phyloP scores from a whole-genome alignment of 2,113 vertebrate species.

The Oenanthe oenanthe region DNA sequence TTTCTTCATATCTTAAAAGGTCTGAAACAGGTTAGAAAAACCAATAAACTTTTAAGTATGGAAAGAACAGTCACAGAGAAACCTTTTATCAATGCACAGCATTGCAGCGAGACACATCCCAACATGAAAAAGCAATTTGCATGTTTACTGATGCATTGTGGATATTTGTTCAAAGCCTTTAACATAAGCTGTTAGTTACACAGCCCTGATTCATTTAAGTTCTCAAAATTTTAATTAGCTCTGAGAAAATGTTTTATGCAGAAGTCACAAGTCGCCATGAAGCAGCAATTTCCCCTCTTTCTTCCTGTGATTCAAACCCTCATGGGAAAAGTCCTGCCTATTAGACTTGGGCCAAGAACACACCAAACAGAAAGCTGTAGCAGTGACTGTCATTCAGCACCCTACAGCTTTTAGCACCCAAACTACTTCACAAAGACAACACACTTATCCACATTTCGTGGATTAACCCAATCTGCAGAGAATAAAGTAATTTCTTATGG shows the following conservation, averaged over 20 bases:
- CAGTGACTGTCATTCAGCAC: neutral
- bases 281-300: neutral
- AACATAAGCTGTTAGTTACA: constrained; percentile 29
- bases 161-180: constrained; percentile 51
- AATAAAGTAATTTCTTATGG: neutral
- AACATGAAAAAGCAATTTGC: constrained; percentile 30
- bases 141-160: constrained; percentile 55
- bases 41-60: neutral
- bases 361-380: neutral
- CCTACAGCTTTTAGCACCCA: neutral
- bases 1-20: neutral
- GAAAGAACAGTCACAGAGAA: neutral
- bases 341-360: neutral
- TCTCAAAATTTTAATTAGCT: constrained; percentile 57
- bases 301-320: neutral
- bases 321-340: neutral
- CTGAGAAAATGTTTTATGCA: constrained; percentile 22
- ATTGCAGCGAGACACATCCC: neutral
- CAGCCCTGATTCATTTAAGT: constrained; percentile 48
- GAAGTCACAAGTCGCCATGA: neutral
- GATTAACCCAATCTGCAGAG: neutral
- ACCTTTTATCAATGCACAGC: constrained; percentile 19
- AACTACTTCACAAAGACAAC: neutral
- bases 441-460: neutral
- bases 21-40: constrained; percentile 10